Evolutionary conservation across 2,797 vertebrate species (phyloP), one percentile per base, ranked within the genome.

Genomic region (Sebastolobus altivelis): DNA sequence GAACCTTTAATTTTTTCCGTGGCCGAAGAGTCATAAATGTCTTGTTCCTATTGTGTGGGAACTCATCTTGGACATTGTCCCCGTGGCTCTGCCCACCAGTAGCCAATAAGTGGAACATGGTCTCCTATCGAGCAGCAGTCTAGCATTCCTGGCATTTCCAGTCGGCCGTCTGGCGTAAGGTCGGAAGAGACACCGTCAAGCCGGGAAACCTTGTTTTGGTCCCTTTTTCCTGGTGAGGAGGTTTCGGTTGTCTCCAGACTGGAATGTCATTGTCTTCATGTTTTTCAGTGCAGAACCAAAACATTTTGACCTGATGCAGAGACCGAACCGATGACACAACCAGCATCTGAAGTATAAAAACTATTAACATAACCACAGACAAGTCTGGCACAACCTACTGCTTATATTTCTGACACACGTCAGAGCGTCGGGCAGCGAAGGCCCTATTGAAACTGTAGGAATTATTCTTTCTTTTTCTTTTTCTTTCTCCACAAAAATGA

Each of bases 81-180:
- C 93, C 37, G 83, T 85, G 85, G 92, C 91, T 94, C 89, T 85
- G 77, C 94, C 67, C 95, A 95, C 93, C 92, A 85, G 95, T 88
- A 91, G 94, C 95, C 95, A 96, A 96, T 97, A 97, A 97, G 95
- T 93, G 85, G 84, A 95, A 96, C 96, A 96, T 94, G 95, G 93
- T 93, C 94, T 96, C 96, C 96, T 95, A 95, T 94, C 72, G 94
- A 93, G 96, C 84, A 79, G 89, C 86, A 95, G 95, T 95, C 96
- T 96, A 93, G 96, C 96, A 97, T 97, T 97, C 96, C 94, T 95
- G 78, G 87, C 92, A 96, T 96, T 96, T 95, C 84, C 93, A 95
- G 96, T 95, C 94, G 93, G 91, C 94, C 93, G 93, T 95, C 92
- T 92, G 90, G 86, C 87, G 88, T 88, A 88, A 93, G 89, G 93